phyloP scores from a whole-genome alignment of 1,140 invertebrate genomes.

The Calliopsis andreniformis region DNA sequence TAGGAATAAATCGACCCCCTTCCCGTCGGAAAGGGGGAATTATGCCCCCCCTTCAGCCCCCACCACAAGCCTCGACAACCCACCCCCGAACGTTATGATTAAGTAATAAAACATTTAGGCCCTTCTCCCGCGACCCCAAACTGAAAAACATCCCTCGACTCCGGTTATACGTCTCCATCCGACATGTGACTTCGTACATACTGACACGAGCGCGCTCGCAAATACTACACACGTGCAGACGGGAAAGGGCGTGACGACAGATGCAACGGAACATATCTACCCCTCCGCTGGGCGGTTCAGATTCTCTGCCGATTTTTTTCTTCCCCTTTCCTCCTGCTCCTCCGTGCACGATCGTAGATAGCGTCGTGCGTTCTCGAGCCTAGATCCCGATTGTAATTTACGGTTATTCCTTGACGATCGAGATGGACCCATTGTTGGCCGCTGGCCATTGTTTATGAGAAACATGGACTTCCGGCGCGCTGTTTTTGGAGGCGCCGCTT shows the following conservation, averaged over 20 bases:
- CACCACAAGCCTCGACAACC: conserved; percentile 43
- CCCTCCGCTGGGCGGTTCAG: conserved; percentile 70
- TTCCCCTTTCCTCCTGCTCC: conserved; percentile 31
- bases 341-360: conserved; percentile 65
- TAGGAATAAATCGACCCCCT: conserved; percentile 48
- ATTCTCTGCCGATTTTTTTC: conserved; percentile 70
- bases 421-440: conserved; percentile 42
- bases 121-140: conserved; percentile 62
- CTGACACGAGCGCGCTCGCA: conserved; percentile 17
- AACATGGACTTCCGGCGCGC: conserved; percentile 50
- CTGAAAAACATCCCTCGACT: conserved; percentile 73
- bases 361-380: conserved; percentile 38
- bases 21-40: conserved; percentile 40
- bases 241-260: conserved; percentile 78
- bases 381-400: conserved; percentile 62
- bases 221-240: conserved; percentile 24
- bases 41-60: conserved; percentile 48
- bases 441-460: conserved; percentile 49
- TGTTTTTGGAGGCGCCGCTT: not conserved
- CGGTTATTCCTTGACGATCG: conserved; percentile 52
- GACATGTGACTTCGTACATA: conserved; percentile 63
- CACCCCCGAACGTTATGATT: conserved; percentile 76
- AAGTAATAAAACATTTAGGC: conserved; percentile 80
- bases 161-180: conserved; percentile 53
- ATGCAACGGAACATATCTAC: conserved; percentile 78